Percentiles rank a stretch among this genome's conserved stretches.
Conservation (phyloP, 2,113 vertebrate species). For the Clarias magur region DNA sequence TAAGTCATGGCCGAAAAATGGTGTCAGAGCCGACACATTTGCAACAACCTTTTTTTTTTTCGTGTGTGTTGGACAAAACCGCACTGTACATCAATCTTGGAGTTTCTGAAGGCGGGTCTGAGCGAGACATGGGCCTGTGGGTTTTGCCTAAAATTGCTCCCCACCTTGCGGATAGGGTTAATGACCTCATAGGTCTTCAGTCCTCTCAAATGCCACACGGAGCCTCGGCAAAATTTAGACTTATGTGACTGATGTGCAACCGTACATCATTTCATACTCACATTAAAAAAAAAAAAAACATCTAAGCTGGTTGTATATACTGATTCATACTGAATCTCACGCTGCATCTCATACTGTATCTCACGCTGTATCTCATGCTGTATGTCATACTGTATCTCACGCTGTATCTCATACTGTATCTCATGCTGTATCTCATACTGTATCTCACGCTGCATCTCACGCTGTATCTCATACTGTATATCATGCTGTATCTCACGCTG, state of each 20-base stretch:
- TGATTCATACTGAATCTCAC: no score
- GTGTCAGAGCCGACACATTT: slow-evolving; percentile 57
- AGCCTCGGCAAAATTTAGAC: slow-evolving; percentile 49
- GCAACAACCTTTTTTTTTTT: slow-evolving; percentile 38
- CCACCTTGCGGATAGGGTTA: slow-evolving; percentile 51
- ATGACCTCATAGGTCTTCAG: slow-evolving; percentile 56
- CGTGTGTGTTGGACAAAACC: slow-evolving; percentile 50
- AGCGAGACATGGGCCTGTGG: slow-evolving; percentile 38
- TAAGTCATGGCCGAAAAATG: slow-evolving; percentile 59
- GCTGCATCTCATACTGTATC: no score
- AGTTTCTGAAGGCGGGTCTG: slow-evolving; percentile 40
- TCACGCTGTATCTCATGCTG: no score
- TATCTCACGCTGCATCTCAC: no score
- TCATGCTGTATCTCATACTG: no score
- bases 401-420: no score
- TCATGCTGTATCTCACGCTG: no score
- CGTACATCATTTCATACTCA: slow-evolving; percentile 54
- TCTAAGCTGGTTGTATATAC: neutral
- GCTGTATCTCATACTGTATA: no score
- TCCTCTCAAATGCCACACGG: slow-evolving; percentile 48
- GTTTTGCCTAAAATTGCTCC: slow-evolving; percentile 57
- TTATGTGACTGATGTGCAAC: slow-evolving; percentile 46
- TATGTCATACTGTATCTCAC: no score
- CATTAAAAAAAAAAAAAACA: slow-evolving; percentile 14
- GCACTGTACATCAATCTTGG: slow-evolving; percentile 42